Evolutionary conservation across 2,113 vertebrate species (phyloP).

Genomic region (Mesoclemmys tuberculata): DNA sequence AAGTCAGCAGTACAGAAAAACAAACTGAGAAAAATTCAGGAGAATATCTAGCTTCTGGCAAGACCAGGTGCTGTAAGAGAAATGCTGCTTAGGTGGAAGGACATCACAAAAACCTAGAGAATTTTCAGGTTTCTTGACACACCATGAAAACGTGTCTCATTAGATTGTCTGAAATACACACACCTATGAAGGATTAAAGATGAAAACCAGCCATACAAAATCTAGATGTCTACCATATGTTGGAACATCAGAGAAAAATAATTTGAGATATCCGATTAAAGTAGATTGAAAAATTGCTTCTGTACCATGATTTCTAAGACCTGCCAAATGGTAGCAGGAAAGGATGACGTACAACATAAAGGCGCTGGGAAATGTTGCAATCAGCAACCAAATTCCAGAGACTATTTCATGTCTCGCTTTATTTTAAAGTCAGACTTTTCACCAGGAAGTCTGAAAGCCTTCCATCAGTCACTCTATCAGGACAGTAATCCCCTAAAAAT

Average conservation of each 20-base stretch:
- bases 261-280: slow-evolving; percentile 51
- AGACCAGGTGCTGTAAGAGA: slow-evolving; percentile 38
- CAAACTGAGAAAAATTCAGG: slow-evolving; percentile 38
- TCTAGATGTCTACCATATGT: slow-evolving; percentile 13
- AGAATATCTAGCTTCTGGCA: slow-evolving; percentile 36
- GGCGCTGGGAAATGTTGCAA: slow-evolving; percentile 50
- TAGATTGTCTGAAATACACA: slow-evolving; percentile 5
- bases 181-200: slow-evolving; percentile 33
- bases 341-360: slow-evolving; percentile 54
- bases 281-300: neutral
- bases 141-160: slow-evolving; percentile 19
- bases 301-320: neutral
- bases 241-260: slow-evolving; percentile 6
- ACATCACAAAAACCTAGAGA: slow-evolving; percentile 3
- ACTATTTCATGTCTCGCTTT: slow-evolving; percentile 63
- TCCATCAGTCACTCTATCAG: slow-evolving; percentile 43
- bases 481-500: slow-evolving; percentile 64
- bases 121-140: slow-evolving; percentile 46
- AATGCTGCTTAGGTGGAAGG: slow-evolving; percentile 29
- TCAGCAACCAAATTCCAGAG: slow-evolving; percentile 48
- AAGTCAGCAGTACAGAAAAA: slow-evolving; percentile 16
- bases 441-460: slow-evolving; percentile 64
- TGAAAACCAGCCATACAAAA: slow-evolving; percentile 59
- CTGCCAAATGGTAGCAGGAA: slow-evolving; percentile 40
- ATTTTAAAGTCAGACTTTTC: slow-evolving; percentile 56